These are phyloP conservation scores for Phrynocephalus versicolor DNA, from an alignment of 2,113 vertebrate species.

Conservation along the genomic window DNA sequence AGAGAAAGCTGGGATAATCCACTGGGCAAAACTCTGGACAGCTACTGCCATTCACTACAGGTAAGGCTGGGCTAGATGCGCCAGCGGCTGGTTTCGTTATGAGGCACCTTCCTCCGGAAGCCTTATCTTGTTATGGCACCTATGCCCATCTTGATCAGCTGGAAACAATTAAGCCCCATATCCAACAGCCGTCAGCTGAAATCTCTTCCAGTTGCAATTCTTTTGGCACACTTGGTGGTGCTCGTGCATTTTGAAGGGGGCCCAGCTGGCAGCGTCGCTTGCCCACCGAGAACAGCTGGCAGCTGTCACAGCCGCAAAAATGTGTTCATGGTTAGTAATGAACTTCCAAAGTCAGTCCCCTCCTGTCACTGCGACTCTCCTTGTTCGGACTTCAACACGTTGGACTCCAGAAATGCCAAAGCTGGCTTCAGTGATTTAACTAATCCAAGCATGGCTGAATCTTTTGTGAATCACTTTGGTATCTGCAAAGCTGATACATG, in stretches of 20 bases:
- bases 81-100: neutral
- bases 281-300: conserved; percentile 17
- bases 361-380: neutral
- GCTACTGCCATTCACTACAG: neutral
- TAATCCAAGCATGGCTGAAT: no score
- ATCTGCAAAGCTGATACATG: no score
- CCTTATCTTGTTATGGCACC: neutral
- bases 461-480: no score
- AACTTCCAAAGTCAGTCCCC: conserved; percentile 15
- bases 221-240: conserved; percentile 26
- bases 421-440: no score
- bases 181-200: neutral
- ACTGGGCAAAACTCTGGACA: neutral
- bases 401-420: no score
- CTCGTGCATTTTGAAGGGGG: neutral
- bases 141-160: conserved; percentile 51
- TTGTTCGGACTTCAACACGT: no score
- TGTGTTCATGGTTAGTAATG: neutral
- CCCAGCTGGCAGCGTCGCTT: conserved; percentile 41
- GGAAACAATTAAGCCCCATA: conserved; percentile 41
- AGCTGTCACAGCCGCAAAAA: conserved; percentile 8
- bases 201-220: conserved; percentile 49
- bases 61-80: neutral
- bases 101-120: neutral
- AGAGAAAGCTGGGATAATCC: neutral